Percentiles rank a stretch among this genome's conserved stretches.
Conservation (phyloP, 2,113 vertebrate genomes). For the Hyperopisus bebe region DNA sequence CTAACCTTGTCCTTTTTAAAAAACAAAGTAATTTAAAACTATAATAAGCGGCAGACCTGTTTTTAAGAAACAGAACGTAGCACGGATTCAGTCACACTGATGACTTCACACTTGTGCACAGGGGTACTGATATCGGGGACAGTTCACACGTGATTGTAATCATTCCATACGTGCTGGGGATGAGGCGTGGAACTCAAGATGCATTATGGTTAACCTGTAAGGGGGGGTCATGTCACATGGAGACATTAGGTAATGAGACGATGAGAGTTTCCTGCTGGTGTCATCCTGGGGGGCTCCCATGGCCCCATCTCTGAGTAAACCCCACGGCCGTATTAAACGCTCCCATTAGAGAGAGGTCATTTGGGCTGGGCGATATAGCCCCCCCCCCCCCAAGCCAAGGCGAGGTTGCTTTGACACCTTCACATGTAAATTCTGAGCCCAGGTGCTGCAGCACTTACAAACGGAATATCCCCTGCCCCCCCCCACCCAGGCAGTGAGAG, state of each 20-base stretch:
- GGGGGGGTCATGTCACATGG: neutral
- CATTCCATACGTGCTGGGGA: neutral
- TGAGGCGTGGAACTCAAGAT: neutral
- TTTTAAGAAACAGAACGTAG: neutral
- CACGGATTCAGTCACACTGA: neutral
- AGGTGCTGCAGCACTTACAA: neutral
- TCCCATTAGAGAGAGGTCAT: conserved; percentile 35
- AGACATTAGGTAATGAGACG: conserved; percentile 5
- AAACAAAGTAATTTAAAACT: neutral
- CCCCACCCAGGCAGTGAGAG: neutral
- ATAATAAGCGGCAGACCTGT: neutral
- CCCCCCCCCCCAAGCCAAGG: neutral
- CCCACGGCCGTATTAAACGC: conserved; percentile 24
- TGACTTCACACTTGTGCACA: neutral
- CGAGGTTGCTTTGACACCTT: neutral
- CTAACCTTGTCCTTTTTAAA: no score
- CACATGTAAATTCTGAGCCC: neutral
- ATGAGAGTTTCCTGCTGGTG: neutral
- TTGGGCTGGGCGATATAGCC: conserved; percentile 27
- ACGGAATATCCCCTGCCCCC: no score
- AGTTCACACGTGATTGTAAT: neutral
- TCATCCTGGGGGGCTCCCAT: neutral
- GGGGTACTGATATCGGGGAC: neutral
- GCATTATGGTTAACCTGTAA: neutral
- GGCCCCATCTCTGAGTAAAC: neutral